A percentile compares a stretch with the other conserved stretches of the same genome.
Conservation (phyloP, 1,140 invertebrate genomes). For the Acromyrmex charruanus region DNA sequence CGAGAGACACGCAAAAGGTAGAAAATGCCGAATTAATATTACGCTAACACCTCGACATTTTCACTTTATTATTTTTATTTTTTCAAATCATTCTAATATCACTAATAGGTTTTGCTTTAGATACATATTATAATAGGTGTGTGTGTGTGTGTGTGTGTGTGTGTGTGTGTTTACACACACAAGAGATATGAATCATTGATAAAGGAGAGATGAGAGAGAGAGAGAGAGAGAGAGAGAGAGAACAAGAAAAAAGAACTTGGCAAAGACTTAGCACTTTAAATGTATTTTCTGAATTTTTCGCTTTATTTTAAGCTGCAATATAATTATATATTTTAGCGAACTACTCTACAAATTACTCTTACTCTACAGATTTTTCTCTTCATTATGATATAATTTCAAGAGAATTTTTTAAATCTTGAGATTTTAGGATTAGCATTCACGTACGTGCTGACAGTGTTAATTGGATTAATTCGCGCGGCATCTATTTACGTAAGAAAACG, state of each 20-base stretch:
- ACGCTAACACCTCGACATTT: conserved; percentile 32
- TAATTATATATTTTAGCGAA: not conserved
- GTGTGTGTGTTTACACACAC: not conserved
- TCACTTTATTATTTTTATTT: conserved; percentile 43
- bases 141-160: too few relatives aligned
- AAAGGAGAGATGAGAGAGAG: not conserved
- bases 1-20: not conserved
- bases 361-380: not conserved
- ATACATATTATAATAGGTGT: not conserved
- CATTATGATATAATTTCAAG: not conserved
- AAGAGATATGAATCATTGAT: conserved; percentile 27
- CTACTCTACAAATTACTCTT: not conserved
- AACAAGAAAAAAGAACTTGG: not conserved
- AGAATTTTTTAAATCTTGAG: not conserved
- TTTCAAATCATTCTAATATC: conserved; percentile 25
- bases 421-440: not conserved
- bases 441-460: not conserved
- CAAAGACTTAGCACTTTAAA: not conserved
- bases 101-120: conserved; percentile 41
- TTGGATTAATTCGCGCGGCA: conserved; percentile 19
- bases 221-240: too few relatives aligned
- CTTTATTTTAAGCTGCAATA: not conserved
- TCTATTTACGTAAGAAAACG: conserved; percentile 4
- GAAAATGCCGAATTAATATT: conserved; percentile 17
- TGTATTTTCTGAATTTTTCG: not conserved